Conservation (phyloP, 1,140 invertebrate species). For the Plectrocnemia conspersa region DNA sequence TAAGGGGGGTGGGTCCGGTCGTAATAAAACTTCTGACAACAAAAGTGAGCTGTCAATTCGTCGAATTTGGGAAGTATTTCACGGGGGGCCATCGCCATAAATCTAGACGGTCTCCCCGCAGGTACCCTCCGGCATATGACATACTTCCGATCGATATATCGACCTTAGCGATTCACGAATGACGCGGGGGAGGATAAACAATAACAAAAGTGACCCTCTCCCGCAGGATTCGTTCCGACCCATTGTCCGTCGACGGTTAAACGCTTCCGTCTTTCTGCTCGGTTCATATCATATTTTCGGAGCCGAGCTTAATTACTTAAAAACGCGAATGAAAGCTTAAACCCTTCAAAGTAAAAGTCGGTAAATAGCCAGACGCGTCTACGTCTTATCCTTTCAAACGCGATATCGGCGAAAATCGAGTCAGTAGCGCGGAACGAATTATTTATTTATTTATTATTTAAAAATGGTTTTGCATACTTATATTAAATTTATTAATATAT, state of each 20-base stretch:
- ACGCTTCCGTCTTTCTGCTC: too few species aligned
- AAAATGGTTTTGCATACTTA: too few species aligned
- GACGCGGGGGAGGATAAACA: constrained; percentile 21
- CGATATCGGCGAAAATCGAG: too few species aligned
- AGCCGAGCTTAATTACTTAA: too few species aligned
- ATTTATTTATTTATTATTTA: too few species aligned
- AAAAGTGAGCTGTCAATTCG: constrained; percentile 37
- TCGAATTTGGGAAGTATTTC: constrained; percentile 35
- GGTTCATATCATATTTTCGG: too few species aligned
- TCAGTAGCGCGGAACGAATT: too few species aligned
- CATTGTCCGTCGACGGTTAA: constrained; percentile 1
- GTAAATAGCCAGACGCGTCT: too few species aligned
- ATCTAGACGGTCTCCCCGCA: constrained; percentile 29
- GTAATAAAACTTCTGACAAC: constrained; percentile 37
- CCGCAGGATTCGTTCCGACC: constrained; percentile 12
- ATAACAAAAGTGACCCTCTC: constrained; percentile 23
- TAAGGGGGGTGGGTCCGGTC: constrained; percentile 23
- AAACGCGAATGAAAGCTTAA: too few species aligned
- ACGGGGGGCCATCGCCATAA: constrained; percentile 33
- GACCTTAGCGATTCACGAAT: constrained; percentile 16
- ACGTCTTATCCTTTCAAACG: too few species aligned
- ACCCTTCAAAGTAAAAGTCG: too few species aligned
- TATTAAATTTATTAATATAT: too few species aligned
- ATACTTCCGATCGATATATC: constrained; percentile 22
- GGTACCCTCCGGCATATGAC: not conserved